Evolutionary conservation across 1,140 invertebrate species (phyloP), one percentile per base, ranked within the genome.

Genomic region (Drosophila setifemur): DNA sequence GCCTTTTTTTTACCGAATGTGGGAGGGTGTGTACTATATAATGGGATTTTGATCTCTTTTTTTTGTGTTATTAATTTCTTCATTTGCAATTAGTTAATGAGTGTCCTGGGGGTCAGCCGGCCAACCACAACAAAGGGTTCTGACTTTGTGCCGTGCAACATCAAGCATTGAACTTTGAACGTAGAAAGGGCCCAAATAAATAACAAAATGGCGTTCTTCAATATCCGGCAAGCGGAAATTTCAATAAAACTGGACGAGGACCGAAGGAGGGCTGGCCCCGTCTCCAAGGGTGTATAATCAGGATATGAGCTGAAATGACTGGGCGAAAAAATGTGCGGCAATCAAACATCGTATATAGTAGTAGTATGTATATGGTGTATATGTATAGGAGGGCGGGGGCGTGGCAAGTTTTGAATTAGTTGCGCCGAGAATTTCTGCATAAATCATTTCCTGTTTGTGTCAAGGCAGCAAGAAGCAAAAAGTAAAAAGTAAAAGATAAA

Each of bases 381-480:
- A n/a, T n/a, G n/a, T n/a, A n/a, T n/a, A n/a, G 11, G 25, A 23
- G 8, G 31, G 2, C 16, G 28, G 57, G 43, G 42, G 68, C 55
- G 60, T 26, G 70, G 54, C 66, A 74, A 85, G 54, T 79, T 83
- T 72, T 67, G 81, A 82, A 82, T 82, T 72, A 85, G 81, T 83
- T 77, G 69, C 70, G 60, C 55, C 73, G 52, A 63, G 57, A 64
- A 68, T 79, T 71, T 71, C 73, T 79, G 74, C 79, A 85, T 85
- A 85, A 85, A 85, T 85, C 81, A 85, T 85, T 86, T 85, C 81
- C 81, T 85, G 81, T 79, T 86, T 73, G 64, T 67, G 63, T 67
- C 61, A 67, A 44, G 50, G 61, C 21, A 53, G n/a, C 26, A n/a
- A n/a, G 33, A 12, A n/a, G 29, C 42, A 37, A 33, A 18, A 53